Percentiles rank a stretch among this genome's conserved stretches.
phyloP scores from a whole-genome alignment of 2,797 vertebrate species.

The Selene dorsalis region DNA sequence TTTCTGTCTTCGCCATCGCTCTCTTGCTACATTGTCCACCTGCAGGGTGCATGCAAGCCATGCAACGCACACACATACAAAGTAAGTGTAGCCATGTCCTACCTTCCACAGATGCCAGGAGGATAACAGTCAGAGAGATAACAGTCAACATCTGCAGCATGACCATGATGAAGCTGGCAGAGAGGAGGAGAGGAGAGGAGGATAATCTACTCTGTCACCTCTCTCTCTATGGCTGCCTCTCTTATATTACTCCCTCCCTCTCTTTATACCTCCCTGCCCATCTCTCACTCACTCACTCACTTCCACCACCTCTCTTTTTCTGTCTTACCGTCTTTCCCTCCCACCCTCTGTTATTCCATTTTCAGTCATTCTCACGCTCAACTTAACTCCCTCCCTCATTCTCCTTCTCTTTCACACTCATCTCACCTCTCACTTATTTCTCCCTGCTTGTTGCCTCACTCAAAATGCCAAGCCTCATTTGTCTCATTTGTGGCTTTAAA shows the following conservation, averaged over 20 bases:
- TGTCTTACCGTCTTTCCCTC: constrained; percentile 74
- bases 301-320: constrained; percentile 77
- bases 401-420: constrained; percentile 62
- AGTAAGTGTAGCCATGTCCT: constrained; percentile 74
- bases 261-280: constrained; percentile 83
- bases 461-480: constrained; percentile 61
- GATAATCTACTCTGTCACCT: constrained; percentile 85
- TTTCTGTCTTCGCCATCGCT: constrained; percentile 75
- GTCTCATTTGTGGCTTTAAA: constrained; percentile 63
- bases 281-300: constrained; percentile 80
- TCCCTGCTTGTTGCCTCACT: constrained; percentile 50
- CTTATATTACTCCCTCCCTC: constrained; percentile 85
- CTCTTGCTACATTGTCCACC: constrained; percentile 71
- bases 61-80: constrained; percentile 50
- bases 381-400: constrained; percentile 68
- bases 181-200: constrained; percentile 74
- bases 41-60: constrained; percentile 71
- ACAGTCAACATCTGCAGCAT: constrained; percentile 85
- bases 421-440: constrained; percentile 68
- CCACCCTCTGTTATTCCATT: constrained; percentile 74
- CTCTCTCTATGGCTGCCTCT: constrained; percentile 84
- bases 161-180: constrained; percentile 85
- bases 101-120: constrained; percentile 86
- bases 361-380: constrained; percentile 71
- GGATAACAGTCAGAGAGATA: constrained; percentile 81